Evolutionary conservation across 2,888 invertebrate genomes (phyloP), one percentile per base, ranked within the genome.

Genomic region (Folsomia candida): DNA sequence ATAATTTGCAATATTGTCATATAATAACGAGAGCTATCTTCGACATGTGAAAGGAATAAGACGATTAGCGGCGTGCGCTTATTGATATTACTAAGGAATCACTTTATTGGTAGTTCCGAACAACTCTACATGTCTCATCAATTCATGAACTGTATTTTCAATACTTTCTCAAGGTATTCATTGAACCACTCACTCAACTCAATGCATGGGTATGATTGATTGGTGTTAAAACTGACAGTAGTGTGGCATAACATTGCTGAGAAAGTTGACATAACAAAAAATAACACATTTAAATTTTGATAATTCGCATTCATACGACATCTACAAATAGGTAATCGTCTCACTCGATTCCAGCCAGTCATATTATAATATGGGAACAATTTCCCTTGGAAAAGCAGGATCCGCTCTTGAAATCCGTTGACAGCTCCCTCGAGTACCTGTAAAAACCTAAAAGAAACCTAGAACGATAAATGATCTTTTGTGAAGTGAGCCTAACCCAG

Each of bases 401-500:
- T 26, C 62, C 37, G 14, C 37, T 14, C 37, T 9, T 37, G 37
- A 37, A 37, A 62, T 28, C 6, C 59, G 22, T 22, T 14, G 25
- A 22, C 59, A 20, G 59, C 3, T 25, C 74, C 75, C 72, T 67
- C 73, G 74, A 72, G 68, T 74, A 71, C 72, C 75, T 73, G 73
- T 72, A 74, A 74, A 73, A 76, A 74, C 74, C 73, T 63, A 74
- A 77, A 77, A 76, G 69, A 77, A 76, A 76, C 71, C 76, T 77
- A 74, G 57, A 29, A 26, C 51, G 63, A 69, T 63, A 63, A 29
- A 57, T 37, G 60, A 37, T 47, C 26, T 28, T 24, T 25, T 54
- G 27, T 51, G 25, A 37, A 60, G 27, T 22, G 47, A 29, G 54
- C 18, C 51, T 47, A 29, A 59, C 27, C 20, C 9, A 37, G 37